Percentiles rank a stretch among this genome's conserved stretches.
Evolutionary conservation across 2,888 invertebrate genomes (phyloP).

Genomic region (Zeuzera pyrina): DNA sequence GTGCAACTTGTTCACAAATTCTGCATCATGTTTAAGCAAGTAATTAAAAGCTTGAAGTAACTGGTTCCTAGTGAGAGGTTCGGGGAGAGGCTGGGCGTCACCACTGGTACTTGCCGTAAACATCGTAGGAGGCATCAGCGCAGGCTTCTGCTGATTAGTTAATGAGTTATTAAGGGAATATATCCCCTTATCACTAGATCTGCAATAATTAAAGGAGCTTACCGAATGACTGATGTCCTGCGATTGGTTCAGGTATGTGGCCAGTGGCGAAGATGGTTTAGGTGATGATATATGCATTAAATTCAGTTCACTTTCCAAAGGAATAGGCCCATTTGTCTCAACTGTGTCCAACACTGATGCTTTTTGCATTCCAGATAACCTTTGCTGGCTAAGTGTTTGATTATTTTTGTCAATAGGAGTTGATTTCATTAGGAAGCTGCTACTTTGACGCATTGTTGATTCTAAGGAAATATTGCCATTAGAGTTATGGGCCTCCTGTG

Average conservation of each 20-base stretch:
- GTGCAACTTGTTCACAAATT: constrained; percentile 90
- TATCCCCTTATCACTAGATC: constrained; percentile 41
- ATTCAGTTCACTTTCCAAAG: constrained; percentile 66
- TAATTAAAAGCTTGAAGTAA: constrained; percentile 91
- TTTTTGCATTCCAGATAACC: constrained; percentile 47
- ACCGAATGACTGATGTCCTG: constrained; percentile 52
- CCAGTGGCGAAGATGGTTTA: constrained; percentile 70
- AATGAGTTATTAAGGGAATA: constrained; percentile 42
- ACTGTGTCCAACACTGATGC: constrained; percentile 33
- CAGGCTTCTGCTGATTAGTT: constrained; percentile 76
- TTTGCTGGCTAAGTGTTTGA: constrained; percentile 37
- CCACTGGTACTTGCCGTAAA: constrained; percentile 77
- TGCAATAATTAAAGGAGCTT: constrained; percentile 44
- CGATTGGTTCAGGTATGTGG: constrained; percentile 66
- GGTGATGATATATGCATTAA: constrained; percentile 71
- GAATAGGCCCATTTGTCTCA: constrained; percentile 52
- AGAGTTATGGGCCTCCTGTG: constrained; percentile 66
- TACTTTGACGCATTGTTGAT: constrained; percentile 41
- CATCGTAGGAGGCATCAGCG: constrained; percentile 90
- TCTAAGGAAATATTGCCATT: constrained; percentile 49
- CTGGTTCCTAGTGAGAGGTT: constrained; percentile 90
- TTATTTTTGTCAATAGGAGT: constrained; percentile 49
- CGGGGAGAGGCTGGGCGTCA: constrained; percentile 61
- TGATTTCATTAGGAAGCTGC: constrained; percentile 51
- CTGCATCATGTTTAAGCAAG: constrained; percentile 88